Evolutionary conservation across 2,113 vertebrate genomes (phyloP).

Genomic region (Athene noctua): DNA sequence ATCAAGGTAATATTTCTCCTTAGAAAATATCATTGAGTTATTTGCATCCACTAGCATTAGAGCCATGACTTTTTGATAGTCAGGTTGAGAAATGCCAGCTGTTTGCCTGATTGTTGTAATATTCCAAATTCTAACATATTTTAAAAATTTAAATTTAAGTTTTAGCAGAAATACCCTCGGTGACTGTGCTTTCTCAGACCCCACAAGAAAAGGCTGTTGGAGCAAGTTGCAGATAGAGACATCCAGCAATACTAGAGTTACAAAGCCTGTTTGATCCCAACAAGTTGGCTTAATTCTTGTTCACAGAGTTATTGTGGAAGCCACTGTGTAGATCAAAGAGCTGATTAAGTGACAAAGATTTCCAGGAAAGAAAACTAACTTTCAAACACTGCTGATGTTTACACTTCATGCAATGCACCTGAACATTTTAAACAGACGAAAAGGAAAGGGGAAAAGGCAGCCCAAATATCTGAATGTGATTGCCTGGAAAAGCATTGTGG

Average conservation of each 20-base stretch:
- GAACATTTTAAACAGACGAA: not conserved
- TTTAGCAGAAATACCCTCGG: not conserved
- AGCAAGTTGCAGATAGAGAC: not conserved
- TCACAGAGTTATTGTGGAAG: not conserved
- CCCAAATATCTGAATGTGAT: not conserved
- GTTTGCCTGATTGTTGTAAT: not conserved
- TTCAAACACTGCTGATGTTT: not conserved
- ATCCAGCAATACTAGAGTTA: not conserved
- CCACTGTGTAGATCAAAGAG: not conserved
- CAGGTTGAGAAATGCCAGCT: not conserved
- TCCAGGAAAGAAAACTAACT: not conserved
- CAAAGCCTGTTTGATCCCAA: not conserved
- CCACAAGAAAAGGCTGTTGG: not conserved
- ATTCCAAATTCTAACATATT: not conserved
- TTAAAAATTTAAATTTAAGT: not conserved
- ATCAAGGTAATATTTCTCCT: not conserved
- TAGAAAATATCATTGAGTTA: not conserved
- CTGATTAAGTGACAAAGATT: not conserved
- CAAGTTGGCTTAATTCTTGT: not conserved
- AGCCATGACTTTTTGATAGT: not conserved
- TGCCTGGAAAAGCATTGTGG: not conserved
- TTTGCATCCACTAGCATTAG: not conserved
- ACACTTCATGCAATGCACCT: not conserved
- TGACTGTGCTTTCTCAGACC: not conserved
- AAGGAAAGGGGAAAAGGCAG: not conserved